Evolutionary conservation across 2,113 vertebrate species (phyloP).

Genomic region (Cervus canadensis): DNA sequence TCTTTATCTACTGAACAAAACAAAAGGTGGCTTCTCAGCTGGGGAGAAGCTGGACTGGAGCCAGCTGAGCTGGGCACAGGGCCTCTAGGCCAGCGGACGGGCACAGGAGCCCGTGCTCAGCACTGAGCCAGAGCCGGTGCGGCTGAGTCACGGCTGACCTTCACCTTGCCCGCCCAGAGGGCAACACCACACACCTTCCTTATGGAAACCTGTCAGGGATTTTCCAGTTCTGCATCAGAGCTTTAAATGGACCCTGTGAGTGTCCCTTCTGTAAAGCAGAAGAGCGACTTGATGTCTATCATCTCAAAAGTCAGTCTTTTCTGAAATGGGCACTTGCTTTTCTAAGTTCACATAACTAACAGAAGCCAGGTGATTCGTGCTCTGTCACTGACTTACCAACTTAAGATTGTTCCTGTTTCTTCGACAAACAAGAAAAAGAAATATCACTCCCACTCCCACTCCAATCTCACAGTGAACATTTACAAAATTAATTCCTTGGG

Average conservation of each 20-base stretch:
- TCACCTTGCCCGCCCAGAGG: constrained; percentile 49
- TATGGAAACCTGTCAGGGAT: neutral
- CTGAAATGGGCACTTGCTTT: neutral
- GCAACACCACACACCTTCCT: neutral
- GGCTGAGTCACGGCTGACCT: constrained; percentile 73
- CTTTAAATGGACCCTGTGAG: neutral
- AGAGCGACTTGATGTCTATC: neutral
- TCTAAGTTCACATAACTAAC: constrained; percentile 38
- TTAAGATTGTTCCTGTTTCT: neutral
- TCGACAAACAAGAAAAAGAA: neutral
- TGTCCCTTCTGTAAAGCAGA: constrained; percentile 9
- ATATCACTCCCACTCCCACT: neutral
- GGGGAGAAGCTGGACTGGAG: constrained; percentile 52
- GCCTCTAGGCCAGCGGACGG: neutral
- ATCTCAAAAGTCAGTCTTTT: constrained; percentile 7
- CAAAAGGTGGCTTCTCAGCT: constrained; percentile 18
- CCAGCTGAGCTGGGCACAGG: constrained; percentile 22
- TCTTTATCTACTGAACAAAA: constrained; percentile 33
- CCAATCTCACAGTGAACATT: neutral
- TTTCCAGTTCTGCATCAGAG: neutral
- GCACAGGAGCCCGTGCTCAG: neutral
- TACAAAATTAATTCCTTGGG: neutral
- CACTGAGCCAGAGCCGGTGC: neutral
- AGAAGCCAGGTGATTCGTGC: neutral
- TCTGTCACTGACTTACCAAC: constrained; percentile 18